phyloP scores from a whole-genome alignment of 2,797 vertebrate species.

The Amblyraja radiata region DNA sequence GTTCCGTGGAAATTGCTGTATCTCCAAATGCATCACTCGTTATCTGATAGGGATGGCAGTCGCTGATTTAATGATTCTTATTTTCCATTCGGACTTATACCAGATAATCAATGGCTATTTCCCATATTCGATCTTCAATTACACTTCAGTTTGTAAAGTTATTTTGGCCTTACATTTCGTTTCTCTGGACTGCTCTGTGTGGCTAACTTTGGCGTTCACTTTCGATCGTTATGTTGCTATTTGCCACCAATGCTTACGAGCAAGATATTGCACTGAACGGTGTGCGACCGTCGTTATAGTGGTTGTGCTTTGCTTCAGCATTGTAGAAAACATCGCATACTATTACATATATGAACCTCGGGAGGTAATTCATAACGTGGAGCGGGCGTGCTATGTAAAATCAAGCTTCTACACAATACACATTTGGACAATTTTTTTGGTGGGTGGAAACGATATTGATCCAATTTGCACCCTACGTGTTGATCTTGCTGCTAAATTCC shows the following conservation, averaged over 20 bases:
- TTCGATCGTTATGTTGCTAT: neutral
- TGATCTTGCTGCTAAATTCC: neutral
- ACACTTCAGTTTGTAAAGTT: neutral
- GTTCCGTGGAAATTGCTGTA: neutral
- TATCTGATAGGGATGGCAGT: neutral
- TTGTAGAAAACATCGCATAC: neutral
- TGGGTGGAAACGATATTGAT: neutral
- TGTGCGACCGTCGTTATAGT: neutral
- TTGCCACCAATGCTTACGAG: neutral
- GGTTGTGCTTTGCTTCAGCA: neutral
- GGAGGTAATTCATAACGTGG: neutral
- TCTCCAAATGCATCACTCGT: neutral
- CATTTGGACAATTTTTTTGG: neutral
- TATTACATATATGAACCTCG: neutral
- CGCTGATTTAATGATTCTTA: neutral
- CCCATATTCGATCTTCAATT: neutral
- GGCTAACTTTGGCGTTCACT: neutral
- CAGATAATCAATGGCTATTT: neutral
- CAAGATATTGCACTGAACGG: neutral
- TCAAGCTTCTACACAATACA: neutral
- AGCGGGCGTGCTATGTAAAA: neutral
- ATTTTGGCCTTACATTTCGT: neutral
- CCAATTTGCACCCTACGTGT: neutral
- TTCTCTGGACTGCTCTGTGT: neutral
- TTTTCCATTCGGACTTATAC: neutral